Evolutionary conservation across 2,113 vertebrate genomes (phyloP), one percentile per base, ranked within the genome.

Genomic region (Apaloderma vittatum): DNA sequence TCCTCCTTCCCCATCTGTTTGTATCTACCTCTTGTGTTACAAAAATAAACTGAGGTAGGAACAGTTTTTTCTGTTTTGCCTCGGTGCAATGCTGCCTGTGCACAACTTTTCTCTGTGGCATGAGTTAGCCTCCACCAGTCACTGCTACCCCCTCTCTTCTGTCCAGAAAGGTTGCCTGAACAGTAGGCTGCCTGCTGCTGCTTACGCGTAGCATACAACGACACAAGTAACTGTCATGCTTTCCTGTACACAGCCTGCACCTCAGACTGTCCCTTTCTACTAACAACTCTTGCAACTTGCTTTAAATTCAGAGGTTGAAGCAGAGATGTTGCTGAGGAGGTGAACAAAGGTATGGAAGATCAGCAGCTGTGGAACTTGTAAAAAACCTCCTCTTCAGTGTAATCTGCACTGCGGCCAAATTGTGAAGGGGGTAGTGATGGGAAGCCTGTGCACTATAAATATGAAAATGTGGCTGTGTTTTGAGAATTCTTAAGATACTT

Each of bases 1-100:
- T 96, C 93, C 94, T 96, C 84, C 95, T 96, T 95, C 73, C 70
- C 96, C 95, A 96, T 96, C 94, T 95, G 96, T 82, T 93, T 85
- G 49, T 79, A 93, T 85, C 95, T 71, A 94, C 84, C 81, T 93
- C 91, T 93, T 58, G 80, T 48, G 23, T 90, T 84, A 94, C 80
- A 91, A 72, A 95, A 97, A 93, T 93, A 95, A 81, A 57, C 80
- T 36, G 68, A 86, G 63, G 80, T 80, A 72, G 82, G 93, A 87
- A 45, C 30, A 36, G 12, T 2, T 46, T 92, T 91, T 70, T 73
- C 65, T 81, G 43, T 7, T 57, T 75, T 37, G 46, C 29, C 46
- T 68, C 82, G 77, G 73, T 92, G 88, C 86, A 83, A 0, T 76
- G 83, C 70, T 94, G 52, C 46, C 62, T 94, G 73, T 45, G 46